Percentiles rank a stretch among this genome's conserved stretches.
phyloP scores from a whole-genome alignment of 2,888 invertebrate genomes.

The Lasioglossum malachurum region DNA sequence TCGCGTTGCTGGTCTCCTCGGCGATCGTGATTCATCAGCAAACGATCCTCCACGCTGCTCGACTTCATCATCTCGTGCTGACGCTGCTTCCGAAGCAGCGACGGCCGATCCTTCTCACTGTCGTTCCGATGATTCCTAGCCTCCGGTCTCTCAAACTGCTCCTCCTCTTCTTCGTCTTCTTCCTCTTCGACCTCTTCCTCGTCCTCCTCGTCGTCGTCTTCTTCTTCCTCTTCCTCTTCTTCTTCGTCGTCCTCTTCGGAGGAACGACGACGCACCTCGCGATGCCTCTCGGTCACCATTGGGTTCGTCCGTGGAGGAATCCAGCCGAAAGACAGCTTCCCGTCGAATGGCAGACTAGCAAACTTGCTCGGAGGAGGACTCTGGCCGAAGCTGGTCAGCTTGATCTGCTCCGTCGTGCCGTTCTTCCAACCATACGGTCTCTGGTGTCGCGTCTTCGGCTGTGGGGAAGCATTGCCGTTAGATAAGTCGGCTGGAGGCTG shows the following conservation, averaged over 20 bases:
- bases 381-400: slow-evolving; percentile 82
- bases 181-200: slow-evolving; percentile 57
- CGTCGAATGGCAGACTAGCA: slow-evolving; percentile 89
- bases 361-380: slow-evolving; percentile 88
- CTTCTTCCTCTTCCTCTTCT: slow-evolving; percentile 17
- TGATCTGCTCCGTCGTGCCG: slow-evolving; percentile 79
- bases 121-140: slow-evolving; percentile 57
- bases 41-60: slow-evolving; percentile 80
- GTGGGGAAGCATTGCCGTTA: slow-evolving; percentile 74
- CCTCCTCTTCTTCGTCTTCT: slow-evolving; percentile 2
- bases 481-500: neutral
- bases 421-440: slow-evolving; percentile 91
- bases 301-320: slow-evolving; percentile 89
- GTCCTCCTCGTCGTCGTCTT: neutral
- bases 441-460: slow-evolving; percentile 92
- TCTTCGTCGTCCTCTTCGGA: slow-evolving; percentile 74
- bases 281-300: slow-evolving; percentile 88
- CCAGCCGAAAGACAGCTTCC: slow-evolving; percentile 85
- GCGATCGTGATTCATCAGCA: slow-evolving; percentile 76
- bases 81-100: slow-evolving; percentile 70
- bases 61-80: slow-evolving; percentile 81
- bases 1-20: slow-evolving; percentile 31
- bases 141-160: slow-evolving; percentile 52
- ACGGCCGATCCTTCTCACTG: slow-evolving; percentile 64
- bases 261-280: slow-evolving; percentile 90